A percentile compares a stretch with the other conserved stretches of the same genome.
These are phyloP conservation scores for Linnaemya tessellans DNA, from an alignment of 2,888 invertebrate genomes.

Conservation along the genomic window DNA sequence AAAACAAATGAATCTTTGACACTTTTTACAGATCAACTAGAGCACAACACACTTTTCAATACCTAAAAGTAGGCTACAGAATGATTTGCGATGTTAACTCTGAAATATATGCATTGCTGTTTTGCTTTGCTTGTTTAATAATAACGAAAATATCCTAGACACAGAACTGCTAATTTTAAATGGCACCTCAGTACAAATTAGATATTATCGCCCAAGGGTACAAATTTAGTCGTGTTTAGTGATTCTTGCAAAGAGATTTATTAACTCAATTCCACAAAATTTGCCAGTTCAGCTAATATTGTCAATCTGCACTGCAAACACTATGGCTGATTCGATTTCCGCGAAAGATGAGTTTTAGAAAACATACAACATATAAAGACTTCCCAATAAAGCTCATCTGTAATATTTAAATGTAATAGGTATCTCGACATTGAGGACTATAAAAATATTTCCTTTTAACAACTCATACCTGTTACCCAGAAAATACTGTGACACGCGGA, in stretches of 20 bases:
- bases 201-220: not conserved
- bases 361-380: too few relatives aligned
- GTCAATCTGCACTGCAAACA: too few relatives aligned
- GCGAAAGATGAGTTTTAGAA: too few relatives aligned
- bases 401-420: too few relatives aligned
- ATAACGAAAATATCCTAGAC: not conserved
- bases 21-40: constrained; percentile 20
- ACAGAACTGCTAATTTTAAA: not conserved
- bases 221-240: not conserved
- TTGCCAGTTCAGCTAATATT: too few relatives aligned
- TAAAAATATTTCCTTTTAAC: too few relatives aligned
- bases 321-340: too few relatives aligned
- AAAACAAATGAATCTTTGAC: constrained; percentile 18
- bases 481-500: not conserved
- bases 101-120: constrained; percentile 3
- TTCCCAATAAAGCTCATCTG: too few relatives aligned
- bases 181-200: not conserved
- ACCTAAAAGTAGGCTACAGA: constrained; percentile 37
- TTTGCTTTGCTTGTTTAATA: not conserved
- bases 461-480: too few relatives aligned
- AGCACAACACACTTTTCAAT: not conserved
- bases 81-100: not conserved
- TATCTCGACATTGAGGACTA: too few relatives aligned
- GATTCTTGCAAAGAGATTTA: not conserved
- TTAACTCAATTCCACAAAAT: too few relatives aligned